phyloP scores from a whole-genome alignment of 2,113 vertebrate genomes.

The Pyxicephalus adspersus region DNA sequence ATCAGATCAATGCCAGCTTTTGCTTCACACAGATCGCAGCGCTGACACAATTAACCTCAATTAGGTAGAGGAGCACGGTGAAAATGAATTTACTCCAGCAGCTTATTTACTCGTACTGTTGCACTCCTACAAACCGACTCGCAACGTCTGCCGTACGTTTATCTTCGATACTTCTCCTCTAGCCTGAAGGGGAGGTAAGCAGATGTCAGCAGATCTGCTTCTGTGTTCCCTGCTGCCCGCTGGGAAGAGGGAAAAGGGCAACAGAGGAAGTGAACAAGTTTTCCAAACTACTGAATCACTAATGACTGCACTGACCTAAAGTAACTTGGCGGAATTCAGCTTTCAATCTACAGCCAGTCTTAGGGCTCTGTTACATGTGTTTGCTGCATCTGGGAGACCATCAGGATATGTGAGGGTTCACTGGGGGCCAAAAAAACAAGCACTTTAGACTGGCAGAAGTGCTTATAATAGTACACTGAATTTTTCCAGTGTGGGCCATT shows the following conservation, averaged over 20 bases:
- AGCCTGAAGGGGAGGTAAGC: slow-evolving; percentile 39
- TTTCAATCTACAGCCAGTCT: too few species aligned
- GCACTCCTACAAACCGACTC: background rate
- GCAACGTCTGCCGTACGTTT: background rate
- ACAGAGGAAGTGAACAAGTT: background rate
- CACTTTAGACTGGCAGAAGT: too few species aligned
- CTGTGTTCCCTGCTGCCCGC: slow-evolving; percentile 6
- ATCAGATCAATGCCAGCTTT: background rate
- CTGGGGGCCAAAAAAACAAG: too few species aligned
- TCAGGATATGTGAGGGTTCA: too few species aligned
- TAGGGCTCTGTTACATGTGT: too few species aligned
- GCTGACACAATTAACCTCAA: slow-evolving; percentile 17
- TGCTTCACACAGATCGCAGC: background rate
- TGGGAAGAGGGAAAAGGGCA: slow-evolving; percentile 36
- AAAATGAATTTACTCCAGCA: background rate
- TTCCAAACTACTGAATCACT: slow-evolving; percentile 19
- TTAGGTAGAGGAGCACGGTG: background rate
- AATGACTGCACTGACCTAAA: background rate
- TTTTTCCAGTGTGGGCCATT: too few species aligned
- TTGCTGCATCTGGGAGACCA: too few species aligned
- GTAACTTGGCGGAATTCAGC: too few species aligned
- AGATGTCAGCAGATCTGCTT: slow-evolving; percentile 14
- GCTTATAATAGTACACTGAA: too few species aligned
- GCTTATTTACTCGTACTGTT: background rate
- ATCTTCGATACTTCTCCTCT: background rate